Evolutionary conservation across 2,113 vertebrate genomes (phyloP).

Genomic region (Mesitornis unicolor): DNA sequence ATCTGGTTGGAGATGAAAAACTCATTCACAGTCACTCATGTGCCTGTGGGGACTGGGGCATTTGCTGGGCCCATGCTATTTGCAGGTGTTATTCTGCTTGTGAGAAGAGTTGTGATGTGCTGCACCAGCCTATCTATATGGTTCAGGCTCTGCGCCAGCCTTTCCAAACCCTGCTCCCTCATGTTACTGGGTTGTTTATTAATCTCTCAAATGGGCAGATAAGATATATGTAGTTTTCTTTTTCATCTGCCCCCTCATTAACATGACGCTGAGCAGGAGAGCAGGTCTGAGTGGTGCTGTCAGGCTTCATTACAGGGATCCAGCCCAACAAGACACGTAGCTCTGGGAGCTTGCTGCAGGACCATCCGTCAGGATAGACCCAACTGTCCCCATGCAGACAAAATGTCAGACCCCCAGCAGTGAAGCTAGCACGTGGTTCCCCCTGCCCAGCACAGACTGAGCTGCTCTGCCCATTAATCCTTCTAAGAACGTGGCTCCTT

Average conservation of each 20-base stretch:
- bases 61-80: background rate
- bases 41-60: background rate
- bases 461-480: background rate
- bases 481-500: background rate
- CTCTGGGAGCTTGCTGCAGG: background rate
- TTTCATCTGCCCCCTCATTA: background rate
- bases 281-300: background rate
- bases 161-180: background rate
- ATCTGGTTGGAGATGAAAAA: background rate
- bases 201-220: background rate
- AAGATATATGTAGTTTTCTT: background rate
- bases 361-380: background rate
- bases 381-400: background rate
- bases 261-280: background rate
- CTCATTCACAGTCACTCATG: background rate
- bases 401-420: background rate
- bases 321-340: background rate
- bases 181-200: background rate
- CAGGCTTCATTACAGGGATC: background rate
- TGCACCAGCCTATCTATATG: background rate
- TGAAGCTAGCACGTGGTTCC: background rate
- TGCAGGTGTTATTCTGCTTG: background rate
- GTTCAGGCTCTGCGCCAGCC: background rate
- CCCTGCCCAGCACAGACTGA: background rate
- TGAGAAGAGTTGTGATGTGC: background rate